Evolutionary conservation across 2,888 invertebrate genomes (phyloP), one percentile per base, ranked within the genome.

Genomic region (Iphiclides podalirius): DNA sequence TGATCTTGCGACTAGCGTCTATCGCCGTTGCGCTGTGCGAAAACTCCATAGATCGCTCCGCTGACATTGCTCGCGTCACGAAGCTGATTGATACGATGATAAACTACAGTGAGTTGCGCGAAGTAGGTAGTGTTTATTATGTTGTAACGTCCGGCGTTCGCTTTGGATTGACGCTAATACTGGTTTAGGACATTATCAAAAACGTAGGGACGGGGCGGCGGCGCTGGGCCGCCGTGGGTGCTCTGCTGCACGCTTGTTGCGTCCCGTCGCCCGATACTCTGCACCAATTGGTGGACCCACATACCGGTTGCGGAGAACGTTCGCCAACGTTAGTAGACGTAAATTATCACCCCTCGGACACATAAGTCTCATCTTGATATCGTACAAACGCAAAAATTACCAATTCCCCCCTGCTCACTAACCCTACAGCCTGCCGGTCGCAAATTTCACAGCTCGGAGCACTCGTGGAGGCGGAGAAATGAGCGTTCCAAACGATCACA

Each of bases 401-500:
- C 64, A 66, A 57, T 63, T 64, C 51, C 72, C 6, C 31, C 77
- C 70, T 71, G 64, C 66, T 66, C 77, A 82, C 87, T 86, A 85
- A 87, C 87, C 82, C 85, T 87, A 86, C 68, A 84, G 81, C 77
- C 80, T 67, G 77, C 90, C 83, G 91, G 91, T 80, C 79, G 79
- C 77, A 82, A 79, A 86, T 91, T 91, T 73, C 92, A 91, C 92
- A 92, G 92, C 85, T 92, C 92, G 81, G 92, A 92, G 90, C 94
- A 95, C 91, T 90, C 92, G 91, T 82, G 95, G 93, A 78, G 94
- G 91, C 74, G 95, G 90, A 87, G 94, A 91, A 83, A 95, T 93
- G 90, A 95, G 70, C 93, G 96, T 61, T 96, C 95, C 80, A 96
- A 96, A 83, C 92, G 96, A 64, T 95, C 95, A 70, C 93, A 94